Percentiles rank a stretch among this genome's conserved stretches.
These are phyloP conservation scores for Hemaris fuciformis DNA, from an alignment of 2,888 invertebrate genomes.

Conservation along the genomic window DNA sequence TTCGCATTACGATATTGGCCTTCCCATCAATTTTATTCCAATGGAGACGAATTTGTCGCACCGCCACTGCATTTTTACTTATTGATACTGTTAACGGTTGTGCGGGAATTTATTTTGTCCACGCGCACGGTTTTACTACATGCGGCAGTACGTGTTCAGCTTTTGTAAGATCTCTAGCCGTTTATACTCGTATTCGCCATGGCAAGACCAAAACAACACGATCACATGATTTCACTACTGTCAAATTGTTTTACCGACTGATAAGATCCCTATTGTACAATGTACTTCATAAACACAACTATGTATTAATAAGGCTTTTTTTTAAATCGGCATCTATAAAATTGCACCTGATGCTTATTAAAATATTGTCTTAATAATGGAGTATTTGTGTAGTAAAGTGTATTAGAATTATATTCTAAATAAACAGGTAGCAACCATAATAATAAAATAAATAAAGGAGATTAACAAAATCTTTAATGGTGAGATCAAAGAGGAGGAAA, in stretches of 20 bases:
- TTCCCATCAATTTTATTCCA: conserved; percentile 63
- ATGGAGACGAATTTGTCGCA: conserved; percentile 44
- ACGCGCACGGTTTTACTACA: neutral
- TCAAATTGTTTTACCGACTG: too few relatives aligned
- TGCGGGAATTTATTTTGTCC: neutral
- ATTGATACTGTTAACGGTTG: conserved; percentile 7
- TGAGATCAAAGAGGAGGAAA: neutral
- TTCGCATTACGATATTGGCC: conserved; percentile 74
- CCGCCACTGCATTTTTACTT: conserved; percentile 29
- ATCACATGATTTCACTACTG: neutral
- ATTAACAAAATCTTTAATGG: too few relatives aligned
- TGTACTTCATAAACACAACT: too few relatives aligned
- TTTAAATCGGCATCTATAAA: too few relatives aligned
- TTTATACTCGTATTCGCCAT: neutral
- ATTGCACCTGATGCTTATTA: too few relatives aligned
- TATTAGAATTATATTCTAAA: too few relatives aligned
- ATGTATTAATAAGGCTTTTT: too few relatives aligned
- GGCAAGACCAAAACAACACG: neutral
- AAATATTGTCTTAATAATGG: too few relatives aligned
- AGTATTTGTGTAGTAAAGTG: too few relatives aligned
- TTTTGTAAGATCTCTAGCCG: neutral
- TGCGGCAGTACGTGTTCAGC: neutral
- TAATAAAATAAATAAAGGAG: too few relatives aligned
- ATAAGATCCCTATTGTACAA: too few relatives aligned
- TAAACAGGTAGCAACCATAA: too few relatives aligned